A percentile compares a stretch with the other conserved stretches of the same genome.
These are phyloP conservation scores for Festucalex cinctus DNA, from an alignment of 2,113 vertebrate genomes.

Conservation along the genomic window DNA sequence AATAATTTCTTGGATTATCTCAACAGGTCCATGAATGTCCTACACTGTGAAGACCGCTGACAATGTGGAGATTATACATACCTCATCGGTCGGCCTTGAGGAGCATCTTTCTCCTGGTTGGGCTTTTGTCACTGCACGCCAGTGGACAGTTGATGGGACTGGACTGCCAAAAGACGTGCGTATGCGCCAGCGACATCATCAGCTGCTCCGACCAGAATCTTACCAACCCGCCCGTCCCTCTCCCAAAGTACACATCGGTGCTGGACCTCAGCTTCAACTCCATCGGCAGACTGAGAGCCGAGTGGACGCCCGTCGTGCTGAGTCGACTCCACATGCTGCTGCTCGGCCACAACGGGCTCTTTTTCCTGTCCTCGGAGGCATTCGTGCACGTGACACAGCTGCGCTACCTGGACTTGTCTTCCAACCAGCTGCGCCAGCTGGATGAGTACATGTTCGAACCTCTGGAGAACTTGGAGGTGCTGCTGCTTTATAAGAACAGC, in stretches of 20 bases:
- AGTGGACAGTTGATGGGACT: constrained; percentile 41
- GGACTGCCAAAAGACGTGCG: constrained; percentile 78
- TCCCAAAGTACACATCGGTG: constrained; percentile 80
- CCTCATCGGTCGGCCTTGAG: constrained; percentile 8
- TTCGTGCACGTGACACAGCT: constrained; percentile 79
- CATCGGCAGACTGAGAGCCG: constrained; percentile 76
- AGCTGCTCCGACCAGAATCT: constrained; percentile 86
- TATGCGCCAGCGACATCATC: constrained; percentile 93
- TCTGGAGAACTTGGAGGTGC: constrained; percentile 81
- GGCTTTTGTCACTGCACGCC: constrained; percentile 28
- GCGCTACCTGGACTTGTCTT: constrained; percentile 88
- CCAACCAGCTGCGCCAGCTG: constrained; percentile 78
- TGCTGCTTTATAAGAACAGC: constrained; percentile 89
- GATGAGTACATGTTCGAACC: constrained; percentile 88
- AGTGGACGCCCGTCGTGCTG: constrained; percentile 79
- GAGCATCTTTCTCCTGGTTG: constrained; percentile 33
- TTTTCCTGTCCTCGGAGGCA: constrained; percentile 89
- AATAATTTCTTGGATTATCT: constrained; percentile 15
- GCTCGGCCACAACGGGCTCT: constrained; percentile 85
- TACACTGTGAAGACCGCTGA: constrained; percentile 11
- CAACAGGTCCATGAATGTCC: constrained; percentile 37
- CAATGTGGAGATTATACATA: constrained; percentile 34
- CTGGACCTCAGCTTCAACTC: constrained; percentile 91
- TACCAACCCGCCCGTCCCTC: constrained; percentile 61
- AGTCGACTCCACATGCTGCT: constrained; percentile 79